Base-by-base conservation (phyloP, 2,888 invertebrate species). In the Glomeris marginata region DNA sequence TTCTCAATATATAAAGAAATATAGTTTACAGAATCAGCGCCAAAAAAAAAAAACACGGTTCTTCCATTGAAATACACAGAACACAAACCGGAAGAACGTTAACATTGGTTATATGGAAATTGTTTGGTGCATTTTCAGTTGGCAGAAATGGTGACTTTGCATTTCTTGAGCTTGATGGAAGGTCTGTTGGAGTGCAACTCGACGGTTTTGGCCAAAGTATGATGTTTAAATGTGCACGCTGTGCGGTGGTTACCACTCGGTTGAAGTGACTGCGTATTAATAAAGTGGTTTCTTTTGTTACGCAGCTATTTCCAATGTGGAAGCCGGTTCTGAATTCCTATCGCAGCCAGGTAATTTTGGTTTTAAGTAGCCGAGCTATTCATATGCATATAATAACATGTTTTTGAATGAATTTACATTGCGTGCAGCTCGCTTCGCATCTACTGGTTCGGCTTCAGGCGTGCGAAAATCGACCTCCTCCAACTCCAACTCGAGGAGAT, bases 91-190 rank as follows among this genome's bases (percentile, higher is more conserved):
- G 28, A 13, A 15, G 38, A 37, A 49, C 11, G 28, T 6, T 16
- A 8, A 13, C 18, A 20, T 3, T 18, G 20, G 20, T 5, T 41
- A 41, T 16, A 16, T 38, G 5, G 18, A 10, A 16, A 38, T 16
- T 45, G 22, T 21, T 34, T 28, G 11, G 28, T 42, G 3, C 3
- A 10, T 42, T 47, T 52, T 4, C 68, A 97, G 90, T 70, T 97
- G 53, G 90, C 95, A 1, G 97, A 98, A 72, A 95, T 92, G 74
- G 94, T 98, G 10, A 97, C 94, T 67, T 74, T 95, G 2, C 97
- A 98, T 66, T 95, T 98, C 67, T 71, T 98, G 54, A 90, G 86
- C 63, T 74, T 97, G 55, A 75, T 98, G 64, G 97, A 98, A 69
- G 91, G 94, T 0, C 72, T 98, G 2, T 75, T 92, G 61, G 97